Evolutionary conservation across 1,140 invertebrate species (phyloP).

Genomic region (Gryllus bimaculatus): DNA sequence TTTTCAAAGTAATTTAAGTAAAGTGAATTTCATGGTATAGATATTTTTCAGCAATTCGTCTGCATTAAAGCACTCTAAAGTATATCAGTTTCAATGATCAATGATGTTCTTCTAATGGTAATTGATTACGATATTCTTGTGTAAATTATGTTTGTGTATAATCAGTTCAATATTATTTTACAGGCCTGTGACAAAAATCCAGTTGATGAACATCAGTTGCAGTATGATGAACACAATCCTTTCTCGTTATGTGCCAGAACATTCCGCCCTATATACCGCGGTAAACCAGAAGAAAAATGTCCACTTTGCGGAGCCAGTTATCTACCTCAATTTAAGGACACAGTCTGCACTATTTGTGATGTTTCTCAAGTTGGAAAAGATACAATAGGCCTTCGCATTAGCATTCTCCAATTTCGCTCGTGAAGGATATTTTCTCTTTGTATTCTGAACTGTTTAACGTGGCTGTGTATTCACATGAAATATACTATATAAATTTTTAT

Average conservation of each 20-base stretch:
- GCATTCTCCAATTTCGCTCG: constrained; percentile 51
- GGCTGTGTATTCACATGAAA: too few relatives aligned
- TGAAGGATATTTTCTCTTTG: neutral
- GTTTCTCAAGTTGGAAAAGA: constrained; percentile 90
- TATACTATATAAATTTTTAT: too few relatives aligned
- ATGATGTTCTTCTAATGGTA: too few relatives aligned
- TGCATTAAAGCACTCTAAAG: too few relatives aligned
- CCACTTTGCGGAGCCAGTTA: constrained; percentile 87
- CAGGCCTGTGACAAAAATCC: constrained; percentile 87
- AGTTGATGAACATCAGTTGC: constrained; percentile 75
- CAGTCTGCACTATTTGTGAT: constrained; percentile 75
- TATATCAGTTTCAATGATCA: too few relatives aligned
- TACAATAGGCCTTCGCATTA: constrained; percentile 75
- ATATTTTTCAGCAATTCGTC: too few relatives aligned
- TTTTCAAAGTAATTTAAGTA: too few relatives aligned
- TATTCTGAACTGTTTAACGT: neutral
- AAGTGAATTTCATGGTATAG: too few relatives aligned
- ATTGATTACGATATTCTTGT: too few relatives aligned
- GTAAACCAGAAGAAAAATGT: constrained; percentile 91
- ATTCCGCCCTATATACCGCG: constrained; percentile 90
- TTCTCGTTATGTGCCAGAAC: constrained; percentile 87
- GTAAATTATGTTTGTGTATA: too few relatives aligned
- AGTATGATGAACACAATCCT: constrained; percentile 97
- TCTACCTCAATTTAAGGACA: constrained; percentile 77
- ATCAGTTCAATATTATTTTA: constrained; percentile 22